Evolutionary conservation across 2,888 invertebrate species (phyloP), one percentile per base, ranked within the genome.

Genomic region (Heterodera filipjevi): DNA sequence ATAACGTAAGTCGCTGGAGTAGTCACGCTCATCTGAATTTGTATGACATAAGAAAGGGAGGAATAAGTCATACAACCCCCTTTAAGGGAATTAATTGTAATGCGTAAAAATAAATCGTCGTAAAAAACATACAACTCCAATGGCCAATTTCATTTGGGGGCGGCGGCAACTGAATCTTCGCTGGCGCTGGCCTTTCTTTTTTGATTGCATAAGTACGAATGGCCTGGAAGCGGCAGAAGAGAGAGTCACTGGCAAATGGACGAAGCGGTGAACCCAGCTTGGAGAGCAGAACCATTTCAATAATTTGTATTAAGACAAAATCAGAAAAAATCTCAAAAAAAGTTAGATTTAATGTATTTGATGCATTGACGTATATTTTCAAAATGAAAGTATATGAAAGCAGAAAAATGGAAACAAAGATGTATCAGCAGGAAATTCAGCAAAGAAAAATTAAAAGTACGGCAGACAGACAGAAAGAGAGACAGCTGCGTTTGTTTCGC

Each of bases 81-180:
- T n/a, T n/a, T n/a, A n/a, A n/a, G n/a, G n/a, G n/a, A n/a, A n/a
- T n/a, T n/a, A n/a, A n/a, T n/a, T n/a, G n/a, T n/a, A n/a, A n/a
- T n/a, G n/a, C n/a, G n/a, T n/a, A 53, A 53, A 19, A 53, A 22
- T 2, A 10, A 14, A 66, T 0, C 14, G 10, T 66, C 5, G 2
- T 2, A 30, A 3, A 33, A 35, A 33, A 35, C 68, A 19, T 35
- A 68, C 68, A 68, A 2, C 33, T 68, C 68, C 32, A 33, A 35
- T 75, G 35, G 44, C 75, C 75, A 32, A 32, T 75, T 35, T 33
- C 75, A 27, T 59, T 44, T 33, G 32, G 32, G 19, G 75, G 75
- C 22, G 75, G 75, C 35, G 46, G 46, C 66, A 75, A 22, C 64
- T 75, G 75, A 35, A 75, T 75, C 32, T 75, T 75, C 30, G 75